Base-by-base conservation (phyloP, 2,113 vertebrate species). In the Nycticebus coucang region DNA sequence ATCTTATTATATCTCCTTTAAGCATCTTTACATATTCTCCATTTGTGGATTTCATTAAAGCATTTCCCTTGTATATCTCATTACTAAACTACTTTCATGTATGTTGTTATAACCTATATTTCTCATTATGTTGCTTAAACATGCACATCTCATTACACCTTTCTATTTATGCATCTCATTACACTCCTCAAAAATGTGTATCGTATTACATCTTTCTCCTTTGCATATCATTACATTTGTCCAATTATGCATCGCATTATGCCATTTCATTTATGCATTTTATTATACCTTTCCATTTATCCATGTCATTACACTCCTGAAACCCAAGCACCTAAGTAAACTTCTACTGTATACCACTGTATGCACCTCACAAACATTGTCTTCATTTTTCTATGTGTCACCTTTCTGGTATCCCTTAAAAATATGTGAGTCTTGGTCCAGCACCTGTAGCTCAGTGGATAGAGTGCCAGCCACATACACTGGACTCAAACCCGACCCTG, bases 1-100 rank as follows among this genome's bases (percentile, higher is more conserved):
- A 97, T 97, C 96, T 97, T 91, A 96, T 98, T 97, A 96, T 79
- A 92, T 94, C 94, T 97, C 86, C 95, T 97, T 97, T 97, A 97
- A 97, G 94, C 69, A 93, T 98, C 97, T 97, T 97, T 96, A 96
- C 86, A 90, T 97, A 97, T 93, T 96, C 77, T 87, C 86, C 94
- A 86, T 97, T 98, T 94, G 89, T 93, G 88, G 89, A 92, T 95
- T 97, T 97, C 97, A 97, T 98, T 96, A 97, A 96, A 91, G 75
- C 71, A 45, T 91, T 96, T 92, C 69, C 80, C 96, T 93, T 96
- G 75, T 96, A 96, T 96, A 96, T 95, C 96, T 97, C 83, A 91
- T 97, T 98, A 97, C 94, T 97, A 97, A 97, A 96, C 97, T 96
- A 94, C 95, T 97, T 97, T 97, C 97, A 97, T 95, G 96, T 97